Percentiles rank a stretch among this genome's conserved stretches.
Conservation (phyloP, 1,140 invertebrate species). For the Nasonia giraulti region DNA sequence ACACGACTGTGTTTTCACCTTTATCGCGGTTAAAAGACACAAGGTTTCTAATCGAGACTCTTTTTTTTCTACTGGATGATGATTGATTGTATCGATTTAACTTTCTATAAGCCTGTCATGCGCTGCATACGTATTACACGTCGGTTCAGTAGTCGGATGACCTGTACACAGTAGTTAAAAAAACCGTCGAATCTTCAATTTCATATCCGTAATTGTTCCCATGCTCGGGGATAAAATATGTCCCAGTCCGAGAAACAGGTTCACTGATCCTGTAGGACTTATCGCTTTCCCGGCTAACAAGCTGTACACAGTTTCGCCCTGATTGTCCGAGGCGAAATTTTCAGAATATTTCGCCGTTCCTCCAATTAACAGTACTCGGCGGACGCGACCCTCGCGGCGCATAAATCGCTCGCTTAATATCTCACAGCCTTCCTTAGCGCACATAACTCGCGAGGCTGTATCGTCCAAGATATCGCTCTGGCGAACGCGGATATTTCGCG, state of each 20-base stretch:
- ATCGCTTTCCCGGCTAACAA: neutral
- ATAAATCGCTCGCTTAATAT: conserved; percentile 21
- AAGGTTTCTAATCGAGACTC: neutral
- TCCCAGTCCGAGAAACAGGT: neutral
- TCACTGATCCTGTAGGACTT: neutral
- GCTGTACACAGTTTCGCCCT: neutral
- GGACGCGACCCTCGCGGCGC: neutral
- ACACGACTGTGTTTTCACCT: too few relatives aligned
- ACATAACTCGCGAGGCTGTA: conserved; percentile 9
- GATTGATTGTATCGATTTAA: conserved; percentile 1
- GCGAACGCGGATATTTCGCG: neutral
- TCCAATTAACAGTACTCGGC: neutral
- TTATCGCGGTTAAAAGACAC: neutral
- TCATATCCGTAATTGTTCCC: too few relatives aligned
- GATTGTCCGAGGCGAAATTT: neutral
- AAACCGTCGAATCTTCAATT: too few relatives aligned
- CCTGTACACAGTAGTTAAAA: too few relatives aligned
- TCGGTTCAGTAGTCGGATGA: too few relatives aligned
- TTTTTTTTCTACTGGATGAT: neutral
- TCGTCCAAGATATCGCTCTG: conserved; percentile 2
- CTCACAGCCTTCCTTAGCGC: neutral
- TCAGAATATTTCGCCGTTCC: neutral
- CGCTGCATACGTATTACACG: too few relatives aligned
- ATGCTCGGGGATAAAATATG: too few relatives aligned
- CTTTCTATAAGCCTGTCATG: neutral